Evolutionary conservation across 2,113 vertebrate species (phyloP), one percentile per base, ranked within the genome.

Genomic region (Gorsachius goisagi): DNA sequence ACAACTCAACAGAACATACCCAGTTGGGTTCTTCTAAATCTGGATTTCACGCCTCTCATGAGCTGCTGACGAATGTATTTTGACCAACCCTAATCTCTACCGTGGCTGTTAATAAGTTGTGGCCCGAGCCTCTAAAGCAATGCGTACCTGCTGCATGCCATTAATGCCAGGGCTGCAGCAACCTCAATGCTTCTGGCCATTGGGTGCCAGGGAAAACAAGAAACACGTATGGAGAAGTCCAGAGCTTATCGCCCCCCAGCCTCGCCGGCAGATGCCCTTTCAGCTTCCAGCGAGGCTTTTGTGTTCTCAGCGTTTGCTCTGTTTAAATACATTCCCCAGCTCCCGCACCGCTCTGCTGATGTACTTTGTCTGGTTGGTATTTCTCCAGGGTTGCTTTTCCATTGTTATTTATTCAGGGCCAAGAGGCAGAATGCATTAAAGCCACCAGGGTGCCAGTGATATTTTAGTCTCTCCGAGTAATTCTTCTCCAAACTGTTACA

Each of bases 311-410:
- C 73, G 94, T 83, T 78, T 60, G 90, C 95, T 87, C 89, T 88
- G 93, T 68, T 88, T 89, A 96, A 85, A 74, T 67, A 85, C 92
- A 75, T 26, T 93, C 93, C 90, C 92, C 94, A 82, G 91, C 81
- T 92, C 94, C 93, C 16, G 39, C 96, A 79, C 96, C 28, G 85
- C 11, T 83, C 86, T 80, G 92, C 63, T 72, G 88, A 92, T 89
- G 80, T 76, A 76, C 85, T 97, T 96, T 97, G 96, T 67, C 93
- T 79, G 95, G 86, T 89, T 84, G 96, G 85, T 79, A 95, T 97
- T 97, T 97, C 94, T 92, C 80, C 53, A 56, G 87, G 88, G 94
- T 53, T 96, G 92, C 56, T 97, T 95, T 89, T 45, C 82, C 73
- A 93, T 90, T 91, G 92, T 96, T 96, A 64, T 72, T 85, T 72